Base-by-base conservation (phyloP, 2,797 vertebrate species). In the Sebastes iracundus region DNA sequence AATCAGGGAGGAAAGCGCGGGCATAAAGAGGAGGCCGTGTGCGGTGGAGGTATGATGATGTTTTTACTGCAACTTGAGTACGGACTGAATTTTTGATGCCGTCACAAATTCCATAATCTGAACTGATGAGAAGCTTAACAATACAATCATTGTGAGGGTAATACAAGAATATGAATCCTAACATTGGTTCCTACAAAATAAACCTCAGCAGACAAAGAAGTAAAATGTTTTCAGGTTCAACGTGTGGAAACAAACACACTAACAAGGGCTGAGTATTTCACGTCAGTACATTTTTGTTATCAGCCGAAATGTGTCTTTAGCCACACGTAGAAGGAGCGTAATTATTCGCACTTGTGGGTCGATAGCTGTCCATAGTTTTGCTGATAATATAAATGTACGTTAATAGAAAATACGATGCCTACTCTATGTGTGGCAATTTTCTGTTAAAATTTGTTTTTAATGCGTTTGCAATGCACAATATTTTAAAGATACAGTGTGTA, bases 1-100 rank as follows among this genome's bases (percentile, higher is more conserved):
- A 97, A 97, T 97, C 96, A 96, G 93, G 92, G 72, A 87, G 74
- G 74, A 75, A 75, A 79, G 76, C 64, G 0, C 6, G 8, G 42
- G 55, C 38, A 70, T 28, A 32, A 81, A 73, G 79, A 78, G 53
- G 70, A 82, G 75, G 38, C 28, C 4, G 77, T 25, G 71, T 20
- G 56, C 13, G 4, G 72, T n/a, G 65, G 78, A 79, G 85, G 66
- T 76, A 63, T 38, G 77, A 81, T 75, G 81, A 81, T 72, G 87
- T 66, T 91, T 89, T 81, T 23, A 42, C 33, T 61, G 72, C 28
- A 71, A 77, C 66, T 75, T 63, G 8, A 84, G 73, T 20, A 49
- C 10, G 6, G 60, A 65, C 5, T 27, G 52, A 55, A 53, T 75
- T 53, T 71, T 69, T 77, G 63, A 66, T 59, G 69, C 20, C 5